A percentile compares a stretch with the other conserved stretches of the same genome.
Conservation (phyloP, 1,140 invertebrate genomes). For the Polypedilum vanderplanki region DNA sequence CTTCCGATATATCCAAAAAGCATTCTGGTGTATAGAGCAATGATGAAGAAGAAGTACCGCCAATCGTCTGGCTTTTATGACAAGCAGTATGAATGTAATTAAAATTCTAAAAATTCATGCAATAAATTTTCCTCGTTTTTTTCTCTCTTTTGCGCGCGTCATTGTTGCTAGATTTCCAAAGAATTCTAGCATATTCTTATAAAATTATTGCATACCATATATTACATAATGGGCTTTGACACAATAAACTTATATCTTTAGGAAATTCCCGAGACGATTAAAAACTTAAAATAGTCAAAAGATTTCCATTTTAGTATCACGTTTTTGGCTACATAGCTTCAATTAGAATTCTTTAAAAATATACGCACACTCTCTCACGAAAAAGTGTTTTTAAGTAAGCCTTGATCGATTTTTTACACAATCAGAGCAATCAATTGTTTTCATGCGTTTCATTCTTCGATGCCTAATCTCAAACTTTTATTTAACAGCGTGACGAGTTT, state of each 20-base stretch:
- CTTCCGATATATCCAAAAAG: neutral
- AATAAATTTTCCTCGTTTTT: neutral
- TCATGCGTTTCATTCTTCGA: too few species aligned
- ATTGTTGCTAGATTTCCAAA: neutral
- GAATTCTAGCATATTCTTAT: neutral
- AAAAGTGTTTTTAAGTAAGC: too few species aligned
- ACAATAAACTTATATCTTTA: neutral
- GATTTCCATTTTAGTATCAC: too few species aligned
- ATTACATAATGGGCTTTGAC: neutral
- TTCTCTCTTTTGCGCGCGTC: neutral
- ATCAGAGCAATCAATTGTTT: too few species aligned
- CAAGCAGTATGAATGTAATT: constrained; percentile 13
- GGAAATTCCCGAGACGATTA: too few species aligned
- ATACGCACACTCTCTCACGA: too few species aligned
- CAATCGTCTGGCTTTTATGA: constrained; percentile 8
- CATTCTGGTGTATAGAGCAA: neutral
- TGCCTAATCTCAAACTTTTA: too few species aligned
- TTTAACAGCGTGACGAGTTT: too few species aligned
- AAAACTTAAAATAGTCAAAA: too few species aligned
- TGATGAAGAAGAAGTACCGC: neutral
- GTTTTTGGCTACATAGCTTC: too few species aligned
- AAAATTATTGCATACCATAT: neutral
- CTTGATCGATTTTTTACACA: too few species aligned
- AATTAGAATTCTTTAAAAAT: too few species aligned
- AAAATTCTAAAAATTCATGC: constrained; percentile 19